These are phyloP conservation scores for Ormyrus pomaceus DNA, from an alignment of 2,888 invertebrate species.

Conservation along the genomic window DNA sequence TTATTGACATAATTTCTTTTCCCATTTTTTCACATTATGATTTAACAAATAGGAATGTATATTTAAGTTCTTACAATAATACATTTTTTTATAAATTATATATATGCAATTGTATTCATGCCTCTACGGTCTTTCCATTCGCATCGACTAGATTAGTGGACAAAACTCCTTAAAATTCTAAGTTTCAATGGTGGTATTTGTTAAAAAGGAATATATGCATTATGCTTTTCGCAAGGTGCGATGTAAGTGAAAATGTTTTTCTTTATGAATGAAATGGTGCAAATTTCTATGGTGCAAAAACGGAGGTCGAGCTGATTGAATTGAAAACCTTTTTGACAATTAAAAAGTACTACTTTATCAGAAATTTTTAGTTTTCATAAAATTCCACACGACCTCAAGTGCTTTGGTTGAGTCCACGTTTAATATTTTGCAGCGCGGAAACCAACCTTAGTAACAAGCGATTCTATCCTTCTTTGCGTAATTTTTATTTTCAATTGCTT, in stretches of 20 bases:
- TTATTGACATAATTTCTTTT: conserved; percentile 18
- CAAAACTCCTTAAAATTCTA: conserved; percentile 43
- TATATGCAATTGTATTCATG: conserved; percentile 36
- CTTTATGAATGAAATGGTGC: conserved; percentile 46
- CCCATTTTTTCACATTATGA: conserved; percentile 54
- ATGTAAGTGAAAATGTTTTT: conserved; percentile 18
- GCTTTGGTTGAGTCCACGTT: conserved; percentile 20
- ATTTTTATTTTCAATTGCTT: background rate
- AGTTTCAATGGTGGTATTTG: conserved; percentile 19
- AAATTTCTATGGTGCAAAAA: conserved; percentile 42
- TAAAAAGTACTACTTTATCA: conserved; percentile 3
- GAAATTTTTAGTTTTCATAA: background rate
- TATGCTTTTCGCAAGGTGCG: conserved; percentile 33
- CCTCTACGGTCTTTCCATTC: conserved; percentile 31
- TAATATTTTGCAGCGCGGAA: conserved; percentile 6
- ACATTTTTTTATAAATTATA: conserved; percentile 48
- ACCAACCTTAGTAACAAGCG: conserved; percentile 37
- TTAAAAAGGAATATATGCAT: conserved; percentile 37
- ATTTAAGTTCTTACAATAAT: conserved; percentile 52
- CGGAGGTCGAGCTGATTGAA: background rate
- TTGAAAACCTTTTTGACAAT: conserved; percentile 11
- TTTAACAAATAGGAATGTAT: conserved; percentile 68
- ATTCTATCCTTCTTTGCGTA: conserved; percentile 33
- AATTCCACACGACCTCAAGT: background rate
- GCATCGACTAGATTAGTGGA: conserved; percentile 56